These are phyloP conservation scores for Craterocephalus amniculus DNA, from an alignment of 2,797 vertebrate genomes.

Conservation along the genomic window DNA sequence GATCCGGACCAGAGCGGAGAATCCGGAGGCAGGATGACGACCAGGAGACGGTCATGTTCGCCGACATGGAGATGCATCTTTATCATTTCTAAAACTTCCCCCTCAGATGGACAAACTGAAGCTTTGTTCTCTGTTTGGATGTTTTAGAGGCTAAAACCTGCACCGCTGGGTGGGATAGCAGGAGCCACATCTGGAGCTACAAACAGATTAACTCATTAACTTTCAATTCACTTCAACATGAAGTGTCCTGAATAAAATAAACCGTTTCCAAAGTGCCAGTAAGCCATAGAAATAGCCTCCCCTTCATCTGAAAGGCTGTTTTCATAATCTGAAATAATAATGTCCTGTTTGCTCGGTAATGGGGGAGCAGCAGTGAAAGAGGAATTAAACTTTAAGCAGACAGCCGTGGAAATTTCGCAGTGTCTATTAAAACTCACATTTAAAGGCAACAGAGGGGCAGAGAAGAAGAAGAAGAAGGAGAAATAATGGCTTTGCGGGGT, in stretches of 20 bases:
- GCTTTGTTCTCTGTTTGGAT: no score
- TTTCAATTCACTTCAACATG: constrained; percentile 48
- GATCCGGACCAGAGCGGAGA: no score
- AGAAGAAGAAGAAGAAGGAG: constrained; percentile 22
- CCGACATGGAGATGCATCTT: no score
- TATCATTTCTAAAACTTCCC: no score
- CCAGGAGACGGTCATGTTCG: no score
- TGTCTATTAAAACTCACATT: constrained; percentile 78
- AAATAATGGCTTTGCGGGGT: constrained; percentile 77
- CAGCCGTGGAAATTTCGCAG: constrained; percentile 72
- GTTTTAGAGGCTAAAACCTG: no score
- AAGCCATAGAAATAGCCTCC: constrained; percentile 45
- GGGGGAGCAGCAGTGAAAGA: constrained; percentile 44
- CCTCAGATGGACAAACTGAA: no score
- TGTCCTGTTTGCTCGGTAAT: constrained; percentile 80
- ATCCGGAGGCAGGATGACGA: no score
- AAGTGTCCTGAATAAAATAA: constrained; percentile 28
- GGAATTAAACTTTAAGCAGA: constrained; percentile 83
- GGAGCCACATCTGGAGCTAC: neutral
- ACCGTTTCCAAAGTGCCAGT: constrained; percentile 44
- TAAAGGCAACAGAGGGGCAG: constrained; percentile 52
- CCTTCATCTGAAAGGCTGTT: constrained; percentile 70
- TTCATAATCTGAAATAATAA: constrained; percentile 82
- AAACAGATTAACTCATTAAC: constrained; percentile 24
- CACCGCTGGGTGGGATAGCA: neutral